These are phyloP conservation scores for Sceloporus tristichus DNA, from an alignment of 2,113 vertebrate species.

Conservation along the genomic window DNA sequence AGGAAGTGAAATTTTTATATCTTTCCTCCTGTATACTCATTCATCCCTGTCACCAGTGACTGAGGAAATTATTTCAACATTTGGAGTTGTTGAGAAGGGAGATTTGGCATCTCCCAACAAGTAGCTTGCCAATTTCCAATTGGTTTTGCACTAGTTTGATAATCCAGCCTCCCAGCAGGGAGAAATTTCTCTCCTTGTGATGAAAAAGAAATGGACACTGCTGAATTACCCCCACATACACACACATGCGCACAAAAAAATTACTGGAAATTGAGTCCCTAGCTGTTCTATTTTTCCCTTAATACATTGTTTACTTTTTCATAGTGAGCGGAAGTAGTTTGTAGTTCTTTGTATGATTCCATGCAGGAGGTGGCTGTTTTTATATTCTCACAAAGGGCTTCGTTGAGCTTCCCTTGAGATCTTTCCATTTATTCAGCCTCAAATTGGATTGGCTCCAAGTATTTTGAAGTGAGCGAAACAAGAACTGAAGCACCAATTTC, in stretches of 20 bases:
- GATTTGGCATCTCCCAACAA: constrained; percentile 34
- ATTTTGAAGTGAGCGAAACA: background rate
- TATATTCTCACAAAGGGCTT: constrained; percentile 11
- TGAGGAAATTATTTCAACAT: background rate
- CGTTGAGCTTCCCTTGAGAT: constrained; percentile 10
- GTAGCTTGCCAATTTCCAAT: background rate
- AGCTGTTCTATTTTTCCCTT: background rate
- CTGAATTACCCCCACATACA: background rate
- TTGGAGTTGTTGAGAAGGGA: constrained; percentile 8
- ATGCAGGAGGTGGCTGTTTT: constrained; percentile 24
- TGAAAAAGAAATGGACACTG: constrained; percentile 39
- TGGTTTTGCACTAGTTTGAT: background rate
- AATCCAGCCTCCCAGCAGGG: constrained; percentile 15
- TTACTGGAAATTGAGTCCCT: background rate
- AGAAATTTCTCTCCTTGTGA: constrained; percentile 41
- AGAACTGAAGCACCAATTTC: background rate
- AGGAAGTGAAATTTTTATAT: background rate
- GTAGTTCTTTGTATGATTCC: background rate
- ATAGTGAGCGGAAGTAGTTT: background rate
- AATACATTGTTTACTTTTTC: constrained; percentile 42
- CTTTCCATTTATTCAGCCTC: constrained; percentile 11
- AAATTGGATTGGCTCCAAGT: constrained; percentile 3
- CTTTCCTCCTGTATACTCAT: background rate
- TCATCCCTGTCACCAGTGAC: background rate
- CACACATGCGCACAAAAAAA: background rate